Evolutionary conservation across 2,797 vertebrate species (phyloP).

Genomic region (Myiotriccus ornatus): DNA sequence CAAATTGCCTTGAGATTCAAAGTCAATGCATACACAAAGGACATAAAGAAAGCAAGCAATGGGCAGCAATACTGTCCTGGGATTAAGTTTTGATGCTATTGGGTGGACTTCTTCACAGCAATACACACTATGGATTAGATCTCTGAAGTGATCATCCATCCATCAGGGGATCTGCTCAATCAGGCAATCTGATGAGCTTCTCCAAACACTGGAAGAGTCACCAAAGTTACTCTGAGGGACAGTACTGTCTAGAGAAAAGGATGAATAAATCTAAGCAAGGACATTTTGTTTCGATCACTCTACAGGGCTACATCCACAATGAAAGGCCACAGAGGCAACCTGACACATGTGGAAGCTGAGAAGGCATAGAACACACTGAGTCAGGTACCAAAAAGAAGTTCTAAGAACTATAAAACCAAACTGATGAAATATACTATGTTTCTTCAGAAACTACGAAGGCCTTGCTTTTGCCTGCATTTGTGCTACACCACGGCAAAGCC

Average conservation of each 20-base stretch:
- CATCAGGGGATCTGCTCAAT: neutral
- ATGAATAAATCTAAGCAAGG: neutral
- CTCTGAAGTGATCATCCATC: neutral
- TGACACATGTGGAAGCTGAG: rapidly evolving
- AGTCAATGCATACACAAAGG: neutral
- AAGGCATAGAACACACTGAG: neutral
- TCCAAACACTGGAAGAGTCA: neutral
- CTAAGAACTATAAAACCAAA: neutral
- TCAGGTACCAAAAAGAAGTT: neutral
- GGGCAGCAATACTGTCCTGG: neutral
- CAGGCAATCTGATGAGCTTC: rapidly evolving
- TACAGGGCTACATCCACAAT: neutral
- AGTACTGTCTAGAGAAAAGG: neutral
- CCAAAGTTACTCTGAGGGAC: neutral
- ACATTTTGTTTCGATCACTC: neutral
- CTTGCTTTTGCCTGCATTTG: neutral
- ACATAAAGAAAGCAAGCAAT: neutral
- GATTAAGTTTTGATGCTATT: neutral
- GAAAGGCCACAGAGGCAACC: neutral
- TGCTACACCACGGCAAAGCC: rapidly evolving
- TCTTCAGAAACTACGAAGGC: neutral
- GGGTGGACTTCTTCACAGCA: neutral
- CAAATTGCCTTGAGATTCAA: neutral
- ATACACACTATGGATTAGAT: rapidly evolving
- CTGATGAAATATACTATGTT: neutral